Percentiles rank a stretch among this genome's conserved stretches.
Conservation (phyloP, 2,888 invertebrate species). For the Chloroclystis v-ata region DNA sequence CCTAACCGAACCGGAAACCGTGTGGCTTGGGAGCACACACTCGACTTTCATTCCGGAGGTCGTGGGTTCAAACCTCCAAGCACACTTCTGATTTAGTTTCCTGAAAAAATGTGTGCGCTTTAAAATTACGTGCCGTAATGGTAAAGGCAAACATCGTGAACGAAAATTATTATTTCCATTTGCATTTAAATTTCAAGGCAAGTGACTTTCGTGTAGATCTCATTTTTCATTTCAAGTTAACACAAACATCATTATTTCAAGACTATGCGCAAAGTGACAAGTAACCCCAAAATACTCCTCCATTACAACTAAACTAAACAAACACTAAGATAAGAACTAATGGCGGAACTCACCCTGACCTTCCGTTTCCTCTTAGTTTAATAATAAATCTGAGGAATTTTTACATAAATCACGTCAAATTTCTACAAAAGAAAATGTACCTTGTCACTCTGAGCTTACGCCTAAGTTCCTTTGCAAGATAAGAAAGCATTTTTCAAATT, state of each 20-base stretch:
- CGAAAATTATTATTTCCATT: no score
- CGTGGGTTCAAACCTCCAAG: no score
- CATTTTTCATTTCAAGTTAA: background rate
- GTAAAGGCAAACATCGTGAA: no score
- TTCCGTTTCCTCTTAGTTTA: conserved; percentile 44
- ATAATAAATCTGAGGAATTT: conserved; percentile 45
- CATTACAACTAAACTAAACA: conserved; percentile 45
- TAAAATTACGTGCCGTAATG: no score
- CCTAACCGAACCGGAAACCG: background rate
- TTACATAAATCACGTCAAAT: conserved; percentile 42
- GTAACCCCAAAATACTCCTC: conserved; percentile 36
- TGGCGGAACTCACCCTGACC: conserved; percentile 49
- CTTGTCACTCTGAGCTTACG: fast-evolving
- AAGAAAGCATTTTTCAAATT: background rate
- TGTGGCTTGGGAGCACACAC: no score
- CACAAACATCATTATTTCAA: conserved; percentile 6
- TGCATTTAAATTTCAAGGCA: no score
- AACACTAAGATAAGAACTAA: conserved; percentile 41
- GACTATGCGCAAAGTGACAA: conserved; percentile 29
- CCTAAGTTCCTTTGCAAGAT: conserved; percentile 1
- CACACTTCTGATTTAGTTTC: no score
- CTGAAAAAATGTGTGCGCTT: no score
- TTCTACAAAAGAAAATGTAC: conserved; percentile 8
- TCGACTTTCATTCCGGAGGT: no score
- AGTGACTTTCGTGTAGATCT: no score